Conservation (phyloP, 2,888 invertebrate genomes). For the Pterostichus niger region DNA sequence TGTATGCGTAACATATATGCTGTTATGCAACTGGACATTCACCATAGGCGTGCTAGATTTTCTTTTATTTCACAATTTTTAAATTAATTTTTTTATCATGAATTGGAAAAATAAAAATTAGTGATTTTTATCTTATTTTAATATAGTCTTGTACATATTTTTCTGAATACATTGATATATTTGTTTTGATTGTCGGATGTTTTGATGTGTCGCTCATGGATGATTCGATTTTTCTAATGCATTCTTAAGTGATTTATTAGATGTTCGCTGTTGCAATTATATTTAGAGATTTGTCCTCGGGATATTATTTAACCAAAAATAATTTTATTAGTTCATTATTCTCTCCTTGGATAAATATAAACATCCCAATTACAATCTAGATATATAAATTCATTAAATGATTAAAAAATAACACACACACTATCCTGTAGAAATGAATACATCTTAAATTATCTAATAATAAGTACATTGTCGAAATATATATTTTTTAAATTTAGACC, state of each 20-base stretch:
- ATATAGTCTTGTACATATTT: neutral
- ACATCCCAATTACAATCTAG: neutral
- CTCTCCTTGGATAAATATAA: conserved; percentile 19
- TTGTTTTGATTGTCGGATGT: conserved; percentile 1
- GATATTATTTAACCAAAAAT: conserved; percentile 5
- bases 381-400: no score
- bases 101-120: neutral
- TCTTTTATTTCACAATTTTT: neutral
- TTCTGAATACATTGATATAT: neutral
- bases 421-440: no score
- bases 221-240: conserved; percentile 1
- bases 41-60: neutral
- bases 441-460: no score
- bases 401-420: no score
- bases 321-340: conserved; percentile 10
- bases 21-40: conserved; percentile 19
- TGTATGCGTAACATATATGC: neutral
- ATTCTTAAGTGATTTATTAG: conserved; percentile 15
- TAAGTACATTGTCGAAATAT: no score
- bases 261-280: neutral
- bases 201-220: neutral
- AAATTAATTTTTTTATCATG: neutral
- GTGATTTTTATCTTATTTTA: neutral
- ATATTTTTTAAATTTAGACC: no score
- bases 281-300: conserved; percentile 21